A percentile compares a stretch with the other conserved stretches of the same genome.
phyloP scores from a whole-genome alignment of 2,113 vertebrate species.

The Lagopus muta region DNA sequence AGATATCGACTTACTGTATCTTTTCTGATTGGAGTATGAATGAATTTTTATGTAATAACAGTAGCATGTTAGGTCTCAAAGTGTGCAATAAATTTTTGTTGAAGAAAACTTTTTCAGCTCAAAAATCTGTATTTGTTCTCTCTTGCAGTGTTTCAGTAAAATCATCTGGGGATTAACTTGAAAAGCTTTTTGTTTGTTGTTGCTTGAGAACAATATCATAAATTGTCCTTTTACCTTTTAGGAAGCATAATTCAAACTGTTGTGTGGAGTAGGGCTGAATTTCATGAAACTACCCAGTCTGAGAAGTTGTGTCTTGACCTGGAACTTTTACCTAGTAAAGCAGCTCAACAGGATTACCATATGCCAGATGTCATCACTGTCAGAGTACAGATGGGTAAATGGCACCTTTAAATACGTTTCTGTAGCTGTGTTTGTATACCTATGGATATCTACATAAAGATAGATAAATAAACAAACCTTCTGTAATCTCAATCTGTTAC shows the following conservation, averaged over 20 bases:
- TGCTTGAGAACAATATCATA: background rate
- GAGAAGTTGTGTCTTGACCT: slow-evolving; percentile 79
- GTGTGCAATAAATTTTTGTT: background rate
- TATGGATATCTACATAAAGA: background rate
- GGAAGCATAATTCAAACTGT: slow-evolving; percentile 77
- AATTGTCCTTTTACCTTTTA: slow-evolving; percentile 37
- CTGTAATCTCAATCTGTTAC: background rate
- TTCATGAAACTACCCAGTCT: slow-evolving; percentile 76
- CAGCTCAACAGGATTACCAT: slow-evolving; percentile 68
- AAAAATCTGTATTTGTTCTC: background rate
- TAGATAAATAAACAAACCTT: background rate
- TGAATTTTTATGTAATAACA: background rate
- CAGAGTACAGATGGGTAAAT: slow-evolving; percentile 81
- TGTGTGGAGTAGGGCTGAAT: slow-evolving; percentile 72
- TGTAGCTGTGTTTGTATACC: background rate
- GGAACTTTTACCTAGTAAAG: slow-evolving; percentile 51
- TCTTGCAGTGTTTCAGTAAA: background rate
- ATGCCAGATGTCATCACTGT: slow-evolving; percentile 87
- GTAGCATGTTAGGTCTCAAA: background rate
- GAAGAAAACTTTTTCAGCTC: background rate
- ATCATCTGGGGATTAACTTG: background rate
- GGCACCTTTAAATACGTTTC: background rate
- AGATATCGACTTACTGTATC: background rate
- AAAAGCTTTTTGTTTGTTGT: background rate
- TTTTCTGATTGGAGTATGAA: background rate